Evolutionary conservation across 2,113 vertebrate species (phyloP).

Genomic region (Rhadina sibilatrix): DNA sequence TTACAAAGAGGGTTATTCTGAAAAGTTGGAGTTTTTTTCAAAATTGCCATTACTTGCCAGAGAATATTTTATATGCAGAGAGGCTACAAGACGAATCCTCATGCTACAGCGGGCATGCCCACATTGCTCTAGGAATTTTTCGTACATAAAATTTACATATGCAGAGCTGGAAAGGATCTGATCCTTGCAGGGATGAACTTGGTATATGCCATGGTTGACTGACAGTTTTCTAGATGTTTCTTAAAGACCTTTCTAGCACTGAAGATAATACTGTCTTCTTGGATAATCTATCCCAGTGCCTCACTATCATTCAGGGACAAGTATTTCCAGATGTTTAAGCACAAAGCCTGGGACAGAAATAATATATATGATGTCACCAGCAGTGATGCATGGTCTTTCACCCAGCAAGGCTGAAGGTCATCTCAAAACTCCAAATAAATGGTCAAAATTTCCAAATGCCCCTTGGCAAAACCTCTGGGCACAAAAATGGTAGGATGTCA

Average conservation of each 20-base stretch:
- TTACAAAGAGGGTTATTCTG: background rate
- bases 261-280: background rate
- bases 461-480: background rate
- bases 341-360: background rate
- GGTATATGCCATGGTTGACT: background rate
- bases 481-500: background rate
- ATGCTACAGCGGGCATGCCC: background rate
- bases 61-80: background rate
- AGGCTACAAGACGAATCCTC: background rate
- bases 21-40: background rate
- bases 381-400: background rate
- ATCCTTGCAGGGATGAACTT: background rate
- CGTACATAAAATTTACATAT: background rate
- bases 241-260: background rate
- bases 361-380: background rate
- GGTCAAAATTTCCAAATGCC: background rate
- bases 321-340: background rate
- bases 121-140: background rate
- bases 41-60: background rate
- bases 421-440: background rate
- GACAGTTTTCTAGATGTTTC: background rate
- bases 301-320: background rate
- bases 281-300: background rate
- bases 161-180: background rate
- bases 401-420: background rate